These are phyloP conservation scores for Hydrochoerus hydrochaeris DNA, from an alignment of 2,113 vertebrate species.

Conservation along the genomic window DNA sequence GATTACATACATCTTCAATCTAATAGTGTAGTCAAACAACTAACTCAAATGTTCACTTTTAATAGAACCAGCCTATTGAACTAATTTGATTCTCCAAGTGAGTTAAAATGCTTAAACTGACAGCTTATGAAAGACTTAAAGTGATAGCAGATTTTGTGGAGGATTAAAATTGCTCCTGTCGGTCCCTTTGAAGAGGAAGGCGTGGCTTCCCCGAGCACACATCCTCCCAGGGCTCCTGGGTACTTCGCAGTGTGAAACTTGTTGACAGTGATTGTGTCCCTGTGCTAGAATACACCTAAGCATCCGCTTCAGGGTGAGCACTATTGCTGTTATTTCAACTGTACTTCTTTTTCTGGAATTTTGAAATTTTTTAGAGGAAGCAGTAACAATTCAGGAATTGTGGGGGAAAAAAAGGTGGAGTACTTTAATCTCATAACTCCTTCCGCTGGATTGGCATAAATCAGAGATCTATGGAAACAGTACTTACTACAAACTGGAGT, in stretches of 20 bases:
- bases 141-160: not conserved
- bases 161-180: not conserved
- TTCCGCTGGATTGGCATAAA: not conserved
- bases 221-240: not conserved
- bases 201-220: not conserved
- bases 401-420: not conserved
- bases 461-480: not conserved
- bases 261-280: not conserved
- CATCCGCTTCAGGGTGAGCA: not conserved
- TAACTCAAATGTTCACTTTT: slow-evolving; percentile 27
- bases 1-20: not conserved
- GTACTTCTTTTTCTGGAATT: not conserved
- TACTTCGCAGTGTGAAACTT: not conserved
- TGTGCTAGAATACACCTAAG: no score
- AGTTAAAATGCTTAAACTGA: not conserved
- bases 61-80: not conserved
- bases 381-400: not conserved
- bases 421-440: not conserved
- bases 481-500: not conserved
- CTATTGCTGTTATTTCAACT: not conserved
- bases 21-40: not conserved
- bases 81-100: not conserved
- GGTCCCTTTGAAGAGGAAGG: slow-evolving; percentile 26
- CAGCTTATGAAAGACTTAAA: not conserved
- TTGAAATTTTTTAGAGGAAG: not conserved